Conservation (phyloP, 2,888 invertebrate species). For the Oscheius sp. region DNA sequence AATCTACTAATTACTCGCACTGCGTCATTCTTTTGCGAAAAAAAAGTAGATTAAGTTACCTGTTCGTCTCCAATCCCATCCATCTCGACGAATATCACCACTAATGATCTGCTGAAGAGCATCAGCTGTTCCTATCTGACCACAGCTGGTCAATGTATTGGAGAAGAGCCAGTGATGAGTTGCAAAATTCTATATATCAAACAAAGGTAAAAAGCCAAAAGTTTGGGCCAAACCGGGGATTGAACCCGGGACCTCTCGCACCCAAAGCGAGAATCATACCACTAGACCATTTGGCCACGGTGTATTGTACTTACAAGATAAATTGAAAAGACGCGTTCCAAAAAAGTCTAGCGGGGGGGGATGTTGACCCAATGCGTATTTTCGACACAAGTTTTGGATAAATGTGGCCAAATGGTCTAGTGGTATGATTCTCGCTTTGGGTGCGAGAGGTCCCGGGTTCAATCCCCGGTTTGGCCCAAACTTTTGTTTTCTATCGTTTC, state of each 20-base stretch:
- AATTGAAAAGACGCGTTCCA: too few relatives aligned
- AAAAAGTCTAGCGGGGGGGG: too few relatives aligned
- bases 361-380: too few relatives aligned
- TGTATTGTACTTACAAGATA: too few relatives aligned
- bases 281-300: constrained; percentile 50
- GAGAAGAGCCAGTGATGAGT: constrained; percentile 41
- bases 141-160: constrained; percentile 47
- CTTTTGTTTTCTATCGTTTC: not conserved
- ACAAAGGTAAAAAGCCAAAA: not conserved
- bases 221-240: constrained; percentile 42
- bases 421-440: constrained; percentile 71
- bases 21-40: constrained; percentile 9
- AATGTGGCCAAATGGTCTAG: constrained; percentile 49
- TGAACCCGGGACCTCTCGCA: constrained; percentile 70
- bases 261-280: constrained; percentile 71
- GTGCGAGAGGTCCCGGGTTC: constrained; percentile 71
- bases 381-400: too few relatives aligned
- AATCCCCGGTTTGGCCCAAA: constrained; percentile 44
- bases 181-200: constrained; percentile 21
- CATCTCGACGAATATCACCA: constrained; percentile 41
- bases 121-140: constrained; percentile 44
- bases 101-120: constrained; percentile 45
- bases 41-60: constrained; percentile 19
- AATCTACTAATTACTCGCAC: constrained; percentile 26
- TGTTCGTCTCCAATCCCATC: constrained; percentile 51